Evolutionary conservation across 2,797 vertebrate genomes (phyloP).

Genomic region (Heteromormyrus szaboi): DNA sequence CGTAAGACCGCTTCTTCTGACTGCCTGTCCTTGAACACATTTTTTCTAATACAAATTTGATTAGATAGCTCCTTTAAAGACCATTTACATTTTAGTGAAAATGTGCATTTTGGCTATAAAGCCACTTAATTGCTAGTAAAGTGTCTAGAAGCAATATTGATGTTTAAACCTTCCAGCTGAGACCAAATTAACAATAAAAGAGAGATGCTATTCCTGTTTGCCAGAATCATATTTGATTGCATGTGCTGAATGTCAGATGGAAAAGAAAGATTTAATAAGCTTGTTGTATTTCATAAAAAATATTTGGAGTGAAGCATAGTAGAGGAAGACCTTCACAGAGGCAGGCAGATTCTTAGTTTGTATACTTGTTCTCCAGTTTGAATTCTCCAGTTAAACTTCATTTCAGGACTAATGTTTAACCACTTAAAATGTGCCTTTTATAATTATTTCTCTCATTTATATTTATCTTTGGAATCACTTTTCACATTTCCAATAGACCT

Average conservation of each 20-base stretch:
- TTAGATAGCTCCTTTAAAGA: neutral
- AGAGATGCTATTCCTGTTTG: neutral
- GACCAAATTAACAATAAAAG: neutral
- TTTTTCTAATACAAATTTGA: neutral
- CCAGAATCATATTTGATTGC: neutral
- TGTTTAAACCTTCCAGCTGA: neutral
- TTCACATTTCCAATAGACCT: neutral
- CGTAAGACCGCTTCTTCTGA: slow-evolving; percentile 10
- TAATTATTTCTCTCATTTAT: neutral
- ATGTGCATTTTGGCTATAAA: neutral
- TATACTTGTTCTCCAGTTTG: neutral
- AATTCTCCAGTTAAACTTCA: neutral
- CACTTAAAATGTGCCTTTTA: neutral
- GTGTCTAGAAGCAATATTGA: neutral
- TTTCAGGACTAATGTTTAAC: neutral
- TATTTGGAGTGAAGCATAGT: neutral
- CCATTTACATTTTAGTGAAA: neutral
- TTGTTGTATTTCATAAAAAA: neutral
- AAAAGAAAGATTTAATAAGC: neutral
- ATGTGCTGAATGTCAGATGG: neutral
- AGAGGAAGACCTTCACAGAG: neutral
- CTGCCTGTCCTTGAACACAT: slow-evolving; percentile 7
- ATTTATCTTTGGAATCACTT: neutral
- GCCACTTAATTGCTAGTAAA: neutral
- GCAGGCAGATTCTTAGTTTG: neutral